A percentile compares a stretch with the other conserved stretches of the same genome.
Conservation (phyloP, 2,888 invertebrate genomes). For the Tuta absoluta region DNA sequence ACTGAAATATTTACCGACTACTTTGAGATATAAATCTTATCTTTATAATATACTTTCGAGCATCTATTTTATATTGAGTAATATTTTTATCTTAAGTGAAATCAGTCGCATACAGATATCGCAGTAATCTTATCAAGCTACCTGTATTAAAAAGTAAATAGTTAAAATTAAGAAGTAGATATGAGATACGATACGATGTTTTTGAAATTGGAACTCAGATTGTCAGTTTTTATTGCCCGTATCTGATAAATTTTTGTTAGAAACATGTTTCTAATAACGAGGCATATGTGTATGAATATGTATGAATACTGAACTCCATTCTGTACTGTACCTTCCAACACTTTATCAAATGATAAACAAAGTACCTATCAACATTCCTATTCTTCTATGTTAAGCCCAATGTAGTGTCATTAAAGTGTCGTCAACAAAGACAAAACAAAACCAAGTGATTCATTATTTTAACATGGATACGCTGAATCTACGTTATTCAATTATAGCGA, state of each 20-base stretch:
- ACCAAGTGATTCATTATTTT: neutral
- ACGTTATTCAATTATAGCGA: too few relatives aligned
- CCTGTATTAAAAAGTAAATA: constrained; percentile 6
- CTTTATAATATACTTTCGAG: neutral
- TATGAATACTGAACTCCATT: too few relatives aligned
- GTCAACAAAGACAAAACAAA: neutral
- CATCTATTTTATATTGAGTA: constrained; percentile 3
- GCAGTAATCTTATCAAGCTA: neutral
- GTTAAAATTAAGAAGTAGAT: neutral
- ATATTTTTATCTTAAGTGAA: constrained; percentile 7
- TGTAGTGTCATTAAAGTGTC: too few relatives aligned
- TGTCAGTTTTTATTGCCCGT: too few relatives aligned
- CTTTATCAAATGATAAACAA: too few relatives aligned
- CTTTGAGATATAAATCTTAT: constrained; percentile 4
- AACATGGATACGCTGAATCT: neutral
- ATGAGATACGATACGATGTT: neutral
- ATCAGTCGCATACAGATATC: neutral
- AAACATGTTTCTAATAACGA: too few relatives aligned
- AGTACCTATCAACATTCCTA: too few relatives aligned
- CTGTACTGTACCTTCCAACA: too few relatives aligned
- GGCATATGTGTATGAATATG: too few relatives aligned
- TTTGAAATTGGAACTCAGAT: neutral
- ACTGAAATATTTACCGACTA: neutral
- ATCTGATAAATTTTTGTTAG: too few relatives aligned
- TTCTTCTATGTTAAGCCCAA: too few relatives aligned